Evolutionary conservation across 2,113 vertebrate species (phyloP).

Genomic region (Varanus komodoensis): DNA sequence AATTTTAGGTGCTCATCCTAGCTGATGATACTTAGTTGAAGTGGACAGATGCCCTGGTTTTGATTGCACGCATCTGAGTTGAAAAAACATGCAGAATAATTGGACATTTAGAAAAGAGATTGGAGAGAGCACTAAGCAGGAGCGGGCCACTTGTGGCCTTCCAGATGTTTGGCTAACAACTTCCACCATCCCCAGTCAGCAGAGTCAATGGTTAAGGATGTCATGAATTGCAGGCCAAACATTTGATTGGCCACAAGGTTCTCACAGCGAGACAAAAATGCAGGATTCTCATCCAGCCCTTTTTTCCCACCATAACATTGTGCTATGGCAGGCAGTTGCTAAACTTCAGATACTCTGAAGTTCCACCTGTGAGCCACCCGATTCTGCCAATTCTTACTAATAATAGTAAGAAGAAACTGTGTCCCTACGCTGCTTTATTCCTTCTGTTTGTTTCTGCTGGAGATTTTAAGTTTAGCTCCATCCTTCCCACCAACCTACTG

Average conservation of each 20-base stretch:
- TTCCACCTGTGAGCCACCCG: neutral
- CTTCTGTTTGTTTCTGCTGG: neutral
- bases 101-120: neutral
- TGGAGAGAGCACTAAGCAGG: neutral
- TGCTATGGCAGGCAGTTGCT: neutral
- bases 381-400: neutral
- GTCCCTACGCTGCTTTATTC: neutral
- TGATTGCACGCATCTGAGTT: neutral
- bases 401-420: too few species aligned
- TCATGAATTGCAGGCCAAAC: too few species aligned
- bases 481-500: neutral
- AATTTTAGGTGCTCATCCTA: neutral
- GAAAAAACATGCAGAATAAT: neutral
- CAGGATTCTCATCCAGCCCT: neutral
- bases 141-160: too few species aligned
- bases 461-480: neutral
- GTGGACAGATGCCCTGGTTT: neutral
- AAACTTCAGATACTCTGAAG: neutral
- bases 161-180: too few species aligned
- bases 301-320: neutral
- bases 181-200: too few species aligned
- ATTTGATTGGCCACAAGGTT: too few species aligned
- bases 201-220: too few species aligned
- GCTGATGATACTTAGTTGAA: rapidly evolving
- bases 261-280: too few species aligned